Evolutionary conservation across 2,888 invertebrate species (phyloP).

Genomic region (Drosophila quinaria): DNA sequence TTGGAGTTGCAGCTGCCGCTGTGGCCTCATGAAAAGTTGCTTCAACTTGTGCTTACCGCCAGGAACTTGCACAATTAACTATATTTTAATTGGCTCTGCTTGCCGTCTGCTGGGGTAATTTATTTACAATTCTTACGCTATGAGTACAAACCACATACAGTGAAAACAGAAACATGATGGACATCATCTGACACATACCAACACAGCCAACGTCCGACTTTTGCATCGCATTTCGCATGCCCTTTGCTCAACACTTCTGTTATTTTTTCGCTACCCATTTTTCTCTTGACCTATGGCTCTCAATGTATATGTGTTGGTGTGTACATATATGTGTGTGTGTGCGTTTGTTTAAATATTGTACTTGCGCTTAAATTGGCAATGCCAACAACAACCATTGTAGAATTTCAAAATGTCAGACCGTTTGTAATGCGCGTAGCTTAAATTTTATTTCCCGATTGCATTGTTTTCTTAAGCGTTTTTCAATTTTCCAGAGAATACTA

Average conservation of each 20-base stretch:
- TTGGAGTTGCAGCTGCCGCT: conserved; percentile 18
- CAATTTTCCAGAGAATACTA: conserved; percentile 7
- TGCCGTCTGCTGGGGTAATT: conserved; percentile 48
- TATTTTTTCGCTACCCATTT: conserved; percentile 69
- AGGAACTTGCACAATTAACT: conserved; percentile 66
- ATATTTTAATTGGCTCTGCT: conserved; percentile 63
- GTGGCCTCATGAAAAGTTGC: background rate
- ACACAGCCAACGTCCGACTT: conserved; percentile 27
- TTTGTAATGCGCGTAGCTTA: conserved; percentile 52
- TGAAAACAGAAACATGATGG: conserved; percentile 43
- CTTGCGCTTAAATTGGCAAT: conserved; percentile 76
- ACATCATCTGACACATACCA: conserved; percentile 36
- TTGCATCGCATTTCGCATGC: conserved; percentile 73
- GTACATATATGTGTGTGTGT: too few relatives aligned
- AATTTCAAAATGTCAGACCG: conserved; percentile 40
- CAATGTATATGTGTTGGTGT: conserved; percentile 28
- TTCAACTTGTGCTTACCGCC: conserved; percentile 56
- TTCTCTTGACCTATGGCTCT: conserved; percentile 17
- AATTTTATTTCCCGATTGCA: conserved; percentile 34
- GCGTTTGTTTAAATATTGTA: too few relatives aligned
- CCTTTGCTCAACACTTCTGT: conserved; percentile 82
- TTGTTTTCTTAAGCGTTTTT: conserved; percentile 44
- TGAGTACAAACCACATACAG: conserved; percentile 31
- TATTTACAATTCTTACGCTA: conserved; percentile 69
- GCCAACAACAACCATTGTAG: too few relatives aligned